phyloP scores from a whole-genome alignment of 2,113 vertebrate species.

The Eurypyga helias region DNA sequence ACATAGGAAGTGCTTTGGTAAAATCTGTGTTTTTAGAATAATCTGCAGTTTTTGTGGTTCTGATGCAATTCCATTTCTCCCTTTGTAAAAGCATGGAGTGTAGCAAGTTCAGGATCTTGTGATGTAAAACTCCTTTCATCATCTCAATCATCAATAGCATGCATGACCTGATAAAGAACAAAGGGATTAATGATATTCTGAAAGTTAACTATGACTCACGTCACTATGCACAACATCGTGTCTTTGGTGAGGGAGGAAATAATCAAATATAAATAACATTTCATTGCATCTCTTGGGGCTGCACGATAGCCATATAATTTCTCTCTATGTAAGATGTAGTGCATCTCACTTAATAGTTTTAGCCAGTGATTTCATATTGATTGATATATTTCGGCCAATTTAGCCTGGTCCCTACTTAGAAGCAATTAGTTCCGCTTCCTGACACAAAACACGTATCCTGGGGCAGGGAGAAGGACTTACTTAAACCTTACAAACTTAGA shows the following conservation, averaged over 20 bases:
- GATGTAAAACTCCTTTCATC: slow-evolving; percentile 35
- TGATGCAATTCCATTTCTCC: slow-evolving; percentile 10
- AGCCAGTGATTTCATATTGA: slow-evolving; percentile 25
- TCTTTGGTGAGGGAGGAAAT: neutral
- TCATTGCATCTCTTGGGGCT: slow-evolving; percentile 15
- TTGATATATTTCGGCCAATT: slow-evolving; percentile 52
- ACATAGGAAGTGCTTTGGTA: slow-evolving; percentile 12
- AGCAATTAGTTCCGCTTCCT: slow-evolving; percentile 45
- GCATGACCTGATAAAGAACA: neutral
- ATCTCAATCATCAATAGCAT: neutral
- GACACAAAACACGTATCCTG: neutral
- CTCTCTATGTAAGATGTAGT: neutral
- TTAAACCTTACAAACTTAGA: neutral
- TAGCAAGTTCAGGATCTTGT: slow-evolving; percentile 25
- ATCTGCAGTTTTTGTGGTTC: neutral
- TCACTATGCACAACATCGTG: neutral
- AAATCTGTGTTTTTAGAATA: slow-evolving; percentile 8
- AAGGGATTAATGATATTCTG: slow-evolving; percentile 27
- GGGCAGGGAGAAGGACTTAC: neutral
- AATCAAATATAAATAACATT: slow-evolving; percentile 26
- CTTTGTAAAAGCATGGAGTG: neutral
- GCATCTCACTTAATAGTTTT: neutral
- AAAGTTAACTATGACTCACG: slow-evolving; percentile 7
- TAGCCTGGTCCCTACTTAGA: slow-evolving; percentile 23
- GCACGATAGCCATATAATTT: neutral